These are phyloP conservation scores for Albula glossodonta DNA, from an alignment of 2,113 vertebrate species.

Conservation along the genomic window DNA sequence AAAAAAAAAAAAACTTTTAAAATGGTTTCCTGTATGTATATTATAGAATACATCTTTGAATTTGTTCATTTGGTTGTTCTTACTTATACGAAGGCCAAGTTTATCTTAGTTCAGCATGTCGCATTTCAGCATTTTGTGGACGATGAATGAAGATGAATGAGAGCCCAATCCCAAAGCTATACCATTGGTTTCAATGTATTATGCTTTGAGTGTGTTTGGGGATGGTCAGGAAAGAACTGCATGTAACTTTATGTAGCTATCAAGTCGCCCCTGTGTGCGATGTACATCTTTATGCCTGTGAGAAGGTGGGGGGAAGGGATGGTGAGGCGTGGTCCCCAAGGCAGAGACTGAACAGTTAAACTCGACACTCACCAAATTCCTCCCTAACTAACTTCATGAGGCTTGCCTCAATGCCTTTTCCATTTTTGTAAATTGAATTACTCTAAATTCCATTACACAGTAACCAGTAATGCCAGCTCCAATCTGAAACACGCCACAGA, in stretches of 20 bases:
- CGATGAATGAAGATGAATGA: too few relatives aligned
- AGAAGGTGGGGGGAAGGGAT: background rate
- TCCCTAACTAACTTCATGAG: constrained; percentile 10
- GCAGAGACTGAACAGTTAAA: background rate
- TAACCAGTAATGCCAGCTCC: background rate
- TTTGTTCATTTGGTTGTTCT: background rate
- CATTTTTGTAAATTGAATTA: constrained; percentile 44
- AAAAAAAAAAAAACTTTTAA: background rate
- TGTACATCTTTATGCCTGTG: background rate
- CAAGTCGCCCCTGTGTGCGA: background rate
- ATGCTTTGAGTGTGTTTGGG: background rate
- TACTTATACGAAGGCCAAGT: too few relatives aligned
- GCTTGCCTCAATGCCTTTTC: constrained; percentile 22
- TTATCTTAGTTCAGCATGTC: too few relatives aligned
- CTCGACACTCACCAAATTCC: constrained; percentile 26
- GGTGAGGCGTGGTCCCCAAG: background rate
- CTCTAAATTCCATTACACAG: constrained; percentile 35
- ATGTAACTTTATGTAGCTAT: background rate
- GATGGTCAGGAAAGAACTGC: background rate
- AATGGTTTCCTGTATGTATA: background rate
- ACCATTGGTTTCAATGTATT: too few relatives aligned
- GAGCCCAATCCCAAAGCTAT: too few relatives aligned
- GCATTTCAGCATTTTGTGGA: too few relatives aligned
- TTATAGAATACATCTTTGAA: background rate
- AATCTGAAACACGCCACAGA: constrained; percentile 1